These are phyloP conservation scores for Leptodactylus fallax DNA, from an alignment of 2,797 vertebrate species.

Conservation along the genomic window DNA sequence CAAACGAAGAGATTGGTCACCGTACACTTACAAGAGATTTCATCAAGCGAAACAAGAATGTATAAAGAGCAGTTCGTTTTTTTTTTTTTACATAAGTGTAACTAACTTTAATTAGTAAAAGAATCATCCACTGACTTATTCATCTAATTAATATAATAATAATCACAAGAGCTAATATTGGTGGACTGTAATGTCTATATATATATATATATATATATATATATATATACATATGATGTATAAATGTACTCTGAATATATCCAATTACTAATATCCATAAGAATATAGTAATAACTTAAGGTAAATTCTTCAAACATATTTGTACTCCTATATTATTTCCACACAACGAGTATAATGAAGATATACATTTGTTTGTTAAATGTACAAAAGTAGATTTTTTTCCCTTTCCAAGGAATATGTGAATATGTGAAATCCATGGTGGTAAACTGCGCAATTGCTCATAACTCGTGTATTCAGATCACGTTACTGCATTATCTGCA, in stretches of 20 bases:
- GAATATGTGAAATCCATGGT: neutral
- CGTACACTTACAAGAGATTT: neutral
- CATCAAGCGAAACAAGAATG: neutral
- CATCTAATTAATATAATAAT: neutral
- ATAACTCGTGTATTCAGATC: slow-evolving; percentile 41
- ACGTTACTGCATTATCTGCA: slow-evolving; percentile 38
- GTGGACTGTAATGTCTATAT: neutral
- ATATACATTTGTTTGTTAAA: neutral
- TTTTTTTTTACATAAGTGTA: neutral
- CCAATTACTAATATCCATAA: neutral
- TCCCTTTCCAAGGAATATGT: neutral
- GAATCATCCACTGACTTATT: neutral
- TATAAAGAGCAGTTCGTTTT: neutral
- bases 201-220: neutral
- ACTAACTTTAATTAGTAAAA: neutral
- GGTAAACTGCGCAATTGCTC: slow-evolving; percentile 46
- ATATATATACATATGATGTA: neutral
- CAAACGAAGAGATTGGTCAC: slow-evolving; percentile 5
- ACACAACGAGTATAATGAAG: neutral
- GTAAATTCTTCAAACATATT: neutral
- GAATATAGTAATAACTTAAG: neutral
- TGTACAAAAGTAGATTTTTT: neutral
- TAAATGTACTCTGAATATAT: neutral
- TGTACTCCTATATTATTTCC: neutral
- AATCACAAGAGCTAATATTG: neutral